phyloP scores from a whole-genome alignment of 2,888 invertebrate genomes.

The Drosophila borborema region DNA sequence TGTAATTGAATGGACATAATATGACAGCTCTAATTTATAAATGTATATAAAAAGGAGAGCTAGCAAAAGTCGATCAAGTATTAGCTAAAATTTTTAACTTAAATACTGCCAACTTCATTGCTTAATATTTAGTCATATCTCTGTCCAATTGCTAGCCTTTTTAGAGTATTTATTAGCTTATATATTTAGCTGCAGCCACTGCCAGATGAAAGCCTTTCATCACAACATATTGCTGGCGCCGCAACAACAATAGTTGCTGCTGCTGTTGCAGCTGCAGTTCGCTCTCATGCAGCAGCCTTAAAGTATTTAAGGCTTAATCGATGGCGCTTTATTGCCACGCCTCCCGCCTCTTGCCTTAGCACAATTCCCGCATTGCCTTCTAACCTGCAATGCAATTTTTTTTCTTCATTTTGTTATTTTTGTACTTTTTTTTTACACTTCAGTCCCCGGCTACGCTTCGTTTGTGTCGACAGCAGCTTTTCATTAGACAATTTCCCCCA shows the following conservation, averaged over 20 bases:
- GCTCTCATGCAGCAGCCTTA: conserved; percentile 38
- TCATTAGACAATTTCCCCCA: conserved; percentile 78
- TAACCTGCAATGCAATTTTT: conserved; percentile 46
- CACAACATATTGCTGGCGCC: conserved; percentile 21
- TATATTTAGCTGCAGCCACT: neutral
- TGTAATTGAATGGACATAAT: neutral
- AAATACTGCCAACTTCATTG: neutral
- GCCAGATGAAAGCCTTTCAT: conserved; percentile 49
- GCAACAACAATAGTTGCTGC: conserved; percentile 17
- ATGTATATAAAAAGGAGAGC: neutral
- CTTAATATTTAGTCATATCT: neutral
- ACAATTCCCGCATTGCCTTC: conserved; percentile 49
- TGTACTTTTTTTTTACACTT: conserved; percentile 59
- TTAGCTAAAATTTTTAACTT: neutral
- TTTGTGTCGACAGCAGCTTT: conserved; percentile 80
- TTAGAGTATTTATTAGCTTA: conserved; percentile 19
- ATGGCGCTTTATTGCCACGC: conserved; percentile 61
- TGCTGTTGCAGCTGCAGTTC: conserved; percentile 10
- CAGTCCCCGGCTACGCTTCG: conserved; percentile 66
- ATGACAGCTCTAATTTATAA: neutral
- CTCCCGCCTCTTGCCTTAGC: conserved; percentile 16
- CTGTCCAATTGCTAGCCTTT: neutral
- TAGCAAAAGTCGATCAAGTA: neutral
- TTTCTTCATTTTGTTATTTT: conserved; percentile 1
- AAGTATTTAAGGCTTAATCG: conserved; percentile 73